Conservation (phyloP, 2,797 vertebrate species). For the Cetoscarus ocellatus region DNA sequence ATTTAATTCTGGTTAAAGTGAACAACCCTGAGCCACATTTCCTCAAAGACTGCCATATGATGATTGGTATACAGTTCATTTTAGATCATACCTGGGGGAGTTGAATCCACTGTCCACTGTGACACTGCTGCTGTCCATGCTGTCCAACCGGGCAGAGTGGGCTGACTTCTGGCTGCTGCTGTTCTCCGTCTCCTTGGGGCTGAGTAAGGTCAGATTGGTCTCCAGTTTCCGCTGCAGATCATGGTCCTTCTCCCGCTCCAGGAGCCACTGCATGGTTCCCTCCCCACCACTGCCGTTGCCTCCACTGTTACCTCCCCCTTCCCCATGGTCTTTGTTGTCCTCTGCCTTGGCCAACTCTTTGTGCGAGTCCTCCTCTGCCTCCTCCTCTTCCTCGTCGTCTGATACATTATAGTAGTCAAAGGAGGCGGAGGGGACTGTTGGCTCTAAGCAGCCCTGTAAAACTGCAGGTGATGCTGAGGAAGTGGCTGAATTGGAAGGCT, state of each 20-base stretch:
- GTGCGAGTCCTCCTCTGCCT: constrained; percentile 91
- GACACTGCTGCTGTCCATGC: constrained; percentile 99
- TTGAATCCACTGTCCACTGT: constrained; percentile 99
- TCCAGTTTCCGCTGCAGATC: constrained; percentile 98
- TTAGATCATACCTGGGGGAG: constrained; percentile 94
- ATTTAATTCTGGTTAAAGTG: too few relatives aligned
- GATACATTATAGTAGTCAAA: constrained; percentile 99
- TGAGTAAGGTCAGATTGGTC: constrained; percentile 96
- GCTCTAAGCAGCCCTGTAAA: constrained; percentile 92
- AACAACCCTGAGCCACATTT: too few relatives aligned
- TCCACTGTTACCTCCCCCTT: constrained; percentile 83
- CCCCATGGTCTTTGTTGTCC: constrained; percentile 87
- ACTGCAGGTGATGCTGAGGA: constrained; percentile 87
- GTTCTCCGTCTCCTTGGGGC: constrained; percentile 97
- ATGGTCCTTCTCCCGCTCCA: constrained; percentile 96
- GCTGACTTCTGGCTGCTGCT: constrained; percentile 96
- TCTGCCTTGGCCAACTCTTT: constrained; percentile 89
- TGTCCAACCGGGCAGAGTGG: constrained; percentile 97
- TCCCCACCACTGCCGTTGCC: constrained; percentile 89
- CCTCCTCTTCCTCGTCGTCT: constrained; percentile 97
- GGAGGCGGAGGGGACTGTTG: constrained; percentile 88
- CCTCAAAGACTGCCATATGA: neutral
- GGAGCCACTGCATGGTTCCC: constrained; percentile 98
- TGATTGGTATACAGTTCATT: neutral
- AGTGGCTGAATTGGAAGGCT: constrained; percentile 89